Percentiles rank a stretch among this genome's conserved stretches.
Evolutionary conservation across 2,888 invertebrate genomes (phyloP).

Genomic region (Eubasilissa splendida): DNA sequence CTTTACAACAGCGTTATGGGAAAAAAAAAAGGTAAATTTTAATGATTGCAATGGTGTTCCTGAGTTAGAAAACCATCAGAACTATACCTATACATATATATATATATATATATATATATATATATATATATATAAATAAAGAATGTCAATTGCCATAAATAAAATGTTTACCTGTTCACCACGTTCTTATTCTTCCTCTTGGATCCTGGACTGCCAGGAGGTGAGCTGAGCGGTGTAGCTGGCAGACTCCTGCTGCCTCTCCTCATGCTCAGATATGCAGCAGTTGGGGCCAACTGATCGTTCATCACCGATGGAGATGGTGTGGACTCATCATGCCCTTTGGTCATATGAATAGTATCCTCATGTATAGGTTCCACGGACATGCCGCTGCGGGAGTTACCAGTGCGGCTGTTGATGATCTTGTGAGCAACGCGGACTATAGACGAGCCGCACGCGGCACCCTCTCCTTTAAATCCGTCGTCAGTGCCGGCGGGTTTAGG

Average conservation of each 20-base stretch:
- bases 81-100: too few species aligned
- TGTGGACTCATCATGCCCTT: constrained; percentile 60
- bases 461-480: constrained; percentile 81
- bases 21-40: too few species aligned
- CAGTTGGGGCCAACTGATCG: constrained; percentile 62
- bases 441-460: constrained; percentile 79
- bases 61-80: constrained; percentile 1
- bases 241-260: constrained; percentile 83
- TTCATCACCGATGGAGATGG: constrained; percentile 60
- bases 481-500: constrained; percentile 78
- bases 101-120: too few species aligned
- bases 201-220: constrained; percentile 73
- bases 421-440: constrained; percentile 72
- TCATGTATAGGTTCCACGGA: constrained; percentile 65
- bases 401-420: constrained; percentile 71
- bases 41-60: too few species aligned
- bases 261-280: constrained; percentile 66
- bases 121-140: constrained; percentile 1
- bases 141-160: constrained; percentile 62
- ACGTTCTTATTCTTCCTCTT: constrained; percentile 72
- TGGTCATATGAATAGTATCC: constrained; percentile 59
- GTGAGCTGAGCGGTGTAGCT: constrained; percentile 78
- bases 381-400: constrained; percentile 65
- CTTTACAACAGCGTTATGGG: too few species aligned
- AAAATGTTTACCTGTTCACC: constrained; percentile 75